A percentile compares a stretch with the other conserved stretches of the same genome.
These are phyloP conservation scores for Nautilus pompilius DNA, from an alignment of 1,140 invertebrate species.

Conservation along the genomic window DNA sequence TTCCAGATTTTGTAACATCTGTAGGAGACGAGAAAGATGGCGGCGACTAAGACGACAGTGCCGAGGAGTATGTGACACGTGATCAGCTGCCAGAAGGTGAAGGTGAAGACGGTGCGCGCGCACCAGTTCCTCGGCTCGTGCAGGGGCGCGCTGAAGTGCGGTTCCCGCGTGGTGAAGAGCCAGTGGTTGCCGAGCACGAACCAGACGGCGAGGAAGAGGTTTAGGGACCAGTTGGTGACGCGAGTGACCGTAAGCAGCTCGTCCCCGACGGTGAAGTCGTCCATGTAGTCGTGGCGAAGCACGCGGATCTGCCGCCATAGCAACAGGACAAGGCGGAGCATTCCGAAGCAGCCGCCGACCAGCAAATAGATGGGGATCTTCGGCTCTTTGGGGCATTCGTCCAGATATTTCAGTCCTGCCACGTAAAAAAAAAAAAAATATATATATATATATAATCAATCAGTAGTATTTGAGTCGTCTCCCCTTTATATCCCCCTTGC, in stretches of 20 bases:
- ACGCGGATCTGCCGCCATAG: slow-evolving; percentile 29
- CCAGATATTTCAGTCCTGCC: slow-evolving; percentile 29
- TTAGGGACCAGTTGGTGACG: slow-evolving; percentile 25
- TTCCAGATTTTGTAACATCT: slow-evolving; percentile 24
- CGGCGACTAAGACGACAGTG: slow-evolving; percentile 60
- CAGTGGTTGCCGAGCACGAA: slow-evolving; percentile 68
- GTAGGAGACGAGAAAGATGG: slow-evolving; percentile 52
- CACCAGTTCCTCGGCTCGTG: slow-evolving; percentile 57
- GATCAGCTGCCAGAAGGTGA: slow-evolving; percentile 63
- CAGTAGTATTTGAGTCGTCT: neutral
- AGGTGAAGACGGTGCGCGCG: slow-evolving; percentile 31
- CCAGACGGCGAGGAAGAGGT: slow-evolving; percentile 60
- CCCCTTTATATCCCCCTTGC: too few species aligned
- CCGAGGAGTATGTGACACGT: slow-evolving; percentile 66
- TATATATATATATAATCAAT: slow-evolving; percentile 6
- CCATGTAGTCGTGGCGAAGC: slow-evolving; percentile 15
- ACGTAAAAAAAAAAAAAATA: slow-evolving; percentile 9
- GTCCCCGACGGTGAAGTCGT: slow-evolving; percentile 7
- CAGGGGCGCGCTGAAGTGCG: slow-evolving; percentile 58
- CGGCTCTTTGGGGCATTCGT: slow-evolving; percentile 47
- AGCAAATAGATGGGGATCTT: slow-evolving; percentile 49
- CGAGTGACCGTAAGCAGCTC: slow-evolving; percentile 5
- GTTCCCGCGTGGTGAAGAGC: slow-evolving; percentile 37
- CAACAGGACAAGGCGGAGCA: slow-evolving; percentile 33
- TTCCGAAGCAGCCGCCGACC: slow-evolving; percentile 45